Evolutionary conservation across 37 sponge, comb jelly and placozoan species (phyloP).

Genomic region (Axinella damicornis): DNA sequence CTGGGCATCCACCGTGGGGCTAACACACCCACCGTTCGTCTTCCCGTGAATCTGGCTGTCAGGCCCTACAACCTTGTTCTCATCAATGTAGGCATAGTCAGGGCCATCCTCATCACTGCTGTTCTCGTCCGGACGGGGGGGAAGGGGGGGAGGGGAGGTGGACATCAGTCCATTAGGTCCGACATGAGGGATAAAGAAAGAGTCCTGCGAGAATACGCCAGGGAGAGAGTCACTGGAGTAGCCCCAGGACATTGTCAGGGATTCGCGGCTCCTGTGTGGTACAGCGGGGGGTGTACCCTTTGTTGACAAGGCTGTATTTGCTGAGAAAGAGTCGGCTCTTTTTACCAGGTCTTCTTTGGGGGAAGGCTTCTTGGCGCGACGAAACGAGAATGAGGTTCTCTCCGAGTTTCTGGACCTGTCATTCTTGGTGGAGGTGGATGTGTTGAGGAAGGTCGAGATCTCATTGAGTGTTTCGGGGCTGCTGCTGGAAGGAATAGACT

Average conservation of each 20-base stretch:
- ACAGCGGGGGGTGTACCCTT: too few species aligned
- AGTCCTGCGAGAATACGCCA: conserved; percentile 9
- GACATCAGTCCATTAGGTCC: neutral
- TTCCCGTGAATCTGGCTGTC: neutral
- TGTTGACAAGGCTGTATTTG: neutral
- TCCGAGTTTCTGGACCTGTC: neutral
- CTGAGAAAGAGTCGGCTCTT: conserved; percentile 30
- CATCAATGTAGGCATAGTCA: conserved; percentile 57
- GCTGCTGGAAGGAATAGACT: conserved; percentile 21
- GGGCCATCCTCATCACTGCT: conserved; percentile 44
- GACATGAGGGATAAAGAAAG: neutral
- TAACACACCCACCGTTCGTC: neutral
- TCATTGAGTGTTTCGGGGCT: conserved; percentile 34
- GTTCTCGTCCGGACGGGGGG: conserved; percentile 24
- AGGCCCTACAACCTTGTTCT: conserved; percentile 42
- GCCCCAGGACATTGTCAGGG: conserved; percentile 6
- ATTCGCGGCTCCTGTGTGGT: neutral
- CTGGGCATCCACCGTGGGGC: conserved; percentile 20
- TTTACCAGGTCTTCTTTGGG: neutral
- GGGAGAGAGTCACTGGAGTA: neutral
- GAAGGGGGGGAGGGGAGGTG: conserved; percentile 29
- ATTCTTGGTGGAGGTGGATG: neutral
- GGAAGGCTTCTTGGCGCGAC: neutral
- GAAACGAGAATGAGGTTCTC: conserved; percentile 10
- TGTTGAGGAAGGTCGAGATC: conserved; percentile 14